Percentiles rank a stretch among this genome's conserved stretches.
These are phyloP conservation scores for Chaenodraco wilsoni DNA, from an alignment of 2,797 vertebrate genomes.

Conservation along the genomic window DNA sequence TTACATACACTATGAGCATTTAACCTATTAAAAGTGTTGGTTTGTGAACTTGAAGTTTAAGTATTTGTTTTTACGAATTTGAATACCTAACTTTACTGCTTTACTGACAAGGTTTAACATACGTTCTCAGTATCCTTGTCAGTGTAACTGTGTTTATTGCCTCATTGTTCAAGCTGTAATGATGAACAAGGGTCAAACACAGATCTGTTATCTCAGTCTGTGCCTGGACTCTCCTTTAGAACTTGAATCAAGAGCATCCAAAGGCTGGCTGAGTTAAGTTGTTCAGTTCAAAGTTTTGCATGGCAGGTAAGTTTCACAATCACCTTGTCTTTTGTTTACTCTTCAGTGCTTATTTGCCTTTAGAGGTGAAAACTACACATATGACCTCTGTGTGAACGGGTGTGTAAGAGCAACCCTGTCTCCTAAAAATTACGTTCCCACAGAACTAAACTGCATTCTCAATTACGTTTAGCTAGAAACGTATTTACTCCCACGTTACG, in stretches of 20 bases:
- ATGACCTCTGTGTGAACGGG: slow-evolving; percentile 40
- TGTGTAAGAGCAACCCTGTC: too few species aligned
- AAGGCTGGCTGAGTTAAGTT: slow-evolving; percentile 2
- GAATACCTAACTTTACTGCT: neutral
- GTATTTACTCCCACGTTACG: too few species aligned
- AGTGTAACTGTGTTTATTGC: slow-evolving; percentile 18
- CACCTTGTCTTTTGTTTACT: slow-evolving; percentile 57
- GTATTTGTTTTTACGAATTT: neutral
- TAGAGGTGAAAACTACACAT: slow-evolving; percentile 45
- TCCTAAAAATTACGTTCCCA: too few species aligned
- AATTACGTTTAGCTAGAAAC: too few species aligned
- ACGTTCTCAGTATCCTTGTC: neutral
- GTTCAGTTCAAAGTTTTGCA: slow-evolving; percentile 65
- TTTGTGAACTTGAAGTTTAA: neutral
- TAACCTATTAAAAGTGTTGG: neutral
- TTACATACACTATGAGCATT: neutral
- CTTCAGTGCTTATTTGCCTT: slow-evolving; percentile 64
- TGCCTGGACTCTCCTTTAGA: neutral
- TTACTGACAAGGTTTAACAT: neutral
- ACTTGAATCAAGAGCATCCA: slow-evolving; percentile 46
- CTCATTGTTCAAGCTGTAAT: slow-evolving; percentile 34
- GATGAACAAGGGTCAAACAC: slow-evolving; percentile 62
- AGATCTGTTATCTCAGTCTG: slow-evolving; percentile 35
- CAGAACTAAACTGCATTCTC: too few species aligned
- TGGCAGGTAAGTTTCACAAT: slow-evolving; percentile 58